These are phyloP conservation scores for Druon quercuslanigerum DNA, from an alignment of 1,140 invertebrate genomes.

Conservation along the genomic window DNA sequence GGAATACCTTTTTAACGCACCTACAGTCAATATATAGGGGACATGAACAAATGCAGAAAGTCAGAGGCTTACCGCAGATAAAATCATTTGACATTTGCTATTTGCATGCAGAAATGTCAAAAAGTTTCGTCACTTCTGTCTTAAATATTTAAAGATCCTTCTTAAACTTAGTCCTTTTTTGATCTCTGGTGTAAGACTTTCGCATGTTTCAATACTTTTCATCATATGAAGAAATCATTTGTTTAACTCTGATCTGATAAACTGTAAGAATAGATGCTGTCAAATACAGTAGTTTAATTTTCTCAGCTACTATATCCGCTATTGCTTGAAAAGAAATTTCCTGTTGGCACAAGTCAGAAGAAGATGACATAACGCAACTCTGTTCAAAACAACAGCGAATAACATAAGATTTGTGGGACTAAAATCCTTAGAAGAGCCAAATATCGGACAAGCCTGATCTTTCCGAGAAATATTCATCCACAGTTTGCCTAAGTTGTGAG, in stretches of 20 bases:
- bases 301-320: background rate
- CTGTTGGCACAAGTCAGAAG: background rate
- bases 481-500: no score
- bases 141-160: background rate
- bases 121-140: background rate
- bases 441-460: background rate
- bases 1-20: background rate
- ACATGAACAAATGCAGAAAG: background rate
- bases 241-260: background rate
- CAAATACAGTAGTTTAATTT: background rate
- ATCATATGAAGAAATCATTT: slow-evolving; percentile 1
- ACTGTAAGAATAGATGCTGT: background rate
- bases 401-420: background rate
- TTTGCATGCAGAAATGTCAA: background rate
- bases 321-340: background rate
- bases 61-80: background rate
- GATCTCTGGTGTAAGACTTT: no score
- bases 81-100: background rate
- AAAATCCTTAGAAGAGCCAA: background rate
- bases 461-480: background rate
- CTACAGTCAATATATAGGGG: background rate
- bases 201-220: background rate
- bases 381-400: background rate
- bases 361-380: background rate
- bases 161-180: background rate